Conservation (phyloP, 2,797 vertebrate species). For the Onychomys leucogaster region DNA sequence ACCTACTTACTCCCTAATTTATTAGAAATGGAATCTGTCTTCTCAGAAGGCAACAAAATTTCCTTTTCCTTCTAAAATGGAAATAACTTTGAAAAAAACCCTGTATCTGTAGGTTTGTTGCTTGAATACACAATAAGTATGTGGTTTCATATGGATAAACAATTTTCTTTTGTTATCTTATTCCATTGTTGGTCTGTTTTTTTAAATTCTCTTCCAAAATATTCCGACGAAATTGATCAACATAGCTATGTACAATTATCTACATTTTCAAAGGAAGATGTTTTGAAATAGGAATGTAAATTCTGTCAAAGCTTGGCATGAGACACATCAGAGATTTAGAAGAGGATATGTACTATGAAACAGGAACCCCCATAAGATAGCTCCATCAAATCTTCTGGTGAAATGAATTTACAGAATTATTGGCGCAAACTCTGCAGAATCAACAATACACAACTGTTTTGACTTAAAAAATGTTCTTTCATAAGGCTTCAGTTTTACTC, state of each 20-base stretch:
- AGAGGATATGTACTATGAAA: neutral
- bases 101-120: neutral
- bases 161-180: neutral
- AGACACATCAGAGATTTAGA: neutral
- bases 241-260: neutral
- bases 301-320: constrained; percentile 4
- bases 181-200: neutral
- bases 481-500: neutral
- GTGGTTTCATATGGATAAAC: neutral
- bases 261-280: neutral
- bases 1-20: neutral
- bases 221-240: neutral
- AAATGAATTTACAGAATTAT: constrained; percentile 11
- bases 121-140: neutral
- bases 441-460: neutral
- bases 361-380: neutral
- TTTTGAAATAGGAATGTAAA: neutral
- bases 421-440: neutral
- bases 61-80: neutral
- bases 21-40: neutral
- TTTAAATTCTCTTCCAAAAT: neutral
- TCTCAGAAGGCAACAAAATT: neutral
- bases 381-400: neutral
- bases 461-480: neutral
- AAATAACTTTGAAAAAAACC: constrained; percentile 16